Evolutionary conservation across 2,888 invertebrate species (phyloP), one percentile per base, ranked within the genome.

Genomic region (Amblyjoppa proteus): DNA sequence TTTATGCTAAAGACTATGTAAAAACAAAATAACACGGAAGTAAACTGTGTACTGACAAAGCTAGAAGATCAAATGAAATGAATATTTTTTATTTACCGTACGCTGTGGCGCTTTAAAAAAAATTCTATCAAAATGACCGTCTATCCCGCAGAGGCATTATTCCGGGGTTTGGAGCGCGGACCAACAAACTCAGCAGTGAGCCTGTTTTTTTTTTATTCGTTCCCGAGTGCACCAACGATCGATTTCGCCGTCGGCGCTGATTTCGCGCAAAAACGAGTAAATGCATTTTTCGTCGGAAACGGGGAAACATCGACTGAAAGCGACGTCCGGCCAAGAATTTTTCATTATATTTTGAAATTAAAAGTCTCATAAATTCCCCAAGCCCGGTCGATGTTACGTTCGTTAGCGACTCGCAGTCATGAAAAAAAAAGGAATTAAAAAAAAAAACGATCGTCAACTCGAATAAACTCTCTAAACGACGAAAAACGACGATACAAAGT

Each of bases 191-290:
- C 64, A 31, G 64, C 64, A 3, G 34, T 1, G 64, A 64, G 28
- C 34, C 31, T 64, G 64, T 31, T 34, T 58, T 64, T 56, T 61
- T 41, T 49, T 13, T 64, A 64, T 34, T 31, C 64, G 34, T 64
- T 34, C n/a, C 64, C n/a, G 31, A 31, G 64, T 64, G 64, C 34
- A 31, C n/a, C 16, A 16, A n/a, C 34, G 13, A 34, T 64, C 64
- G 64, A 64, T 64, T 64, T n/a, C 16, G 64, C 64, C 34, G 16
- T 3, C 34, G 64, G 28, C 34, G 16, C 16, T 64, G 64, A 31
- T 64, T 64, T 34, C 64, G n/a, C 34, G 34, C 64, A 64, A 16
- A 34, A 64, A n/a, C 64, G n/a, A 64, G 31, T 16, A 64, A 61
- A 61, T 61, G 11, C 31, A 34, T 13, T 64, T 64, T 64, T 31